Evolutionary conservation across 2,888 invertebrate genomes (phyloP), one percentile per base, ranked within the genome.

Genomic region (Mamestra brassicae): DNA sequence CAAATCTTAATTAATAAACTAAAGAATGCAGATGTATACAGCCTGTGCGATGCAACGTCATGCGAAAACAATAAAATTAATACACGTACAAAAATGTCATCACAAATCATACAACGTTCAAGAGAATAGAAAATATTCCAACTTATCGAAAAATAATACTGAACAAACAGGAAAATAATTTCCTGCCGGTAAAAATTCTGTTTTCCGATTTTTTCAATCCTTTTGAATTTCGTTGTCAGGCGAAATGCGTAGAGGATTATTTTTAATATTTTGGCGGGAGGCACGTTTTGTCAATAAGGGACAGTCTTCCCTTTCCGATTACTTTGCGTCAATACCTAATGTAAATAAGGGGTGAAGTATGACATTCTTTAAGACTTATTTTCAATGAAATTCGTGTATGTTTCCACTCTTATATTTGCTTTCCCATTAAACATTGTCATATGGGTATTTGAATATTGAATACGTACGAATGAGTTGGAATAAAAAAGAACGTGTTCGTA

Each of bases 221-320:
- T 88, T 89, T 88, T 83, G 81, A 90, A 90, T 89, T 90, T 90
- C 87, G 85, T 84, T 88, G 86, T 86, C 81, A 87, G 84, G 75
- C 68, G 76, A 87, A 89, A 81, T 87, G 78, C 86, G 78, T 84
- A 69, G 82, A 76, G 89, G 92, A 93, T 94, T 94, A 93, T 90
- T 92, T 94, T 91, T 91, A 92, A 93, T 92, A 92, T 93, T 94
- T 92, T 85, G 84, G 78, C 87, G 85, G 80, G 92, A 91, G 90
- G 93, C 94, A 94, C 94, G 95, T 94, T 93, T 93, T 93, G 95
- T 95, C 94, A 95, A 95, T 95, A 95, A 92, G 89, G 90, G 92
- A 89, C 88, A 87, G 89, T 85, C 85, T 89, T 90, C 91, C 91
- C 90, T 90, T 89, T 84, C 86, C 90, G 93, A 94, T 94, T 93